Evolutionary conservation across 2,113 vertebrate species (phyloP).

Genomic region (Silurus asotus): DNA sequence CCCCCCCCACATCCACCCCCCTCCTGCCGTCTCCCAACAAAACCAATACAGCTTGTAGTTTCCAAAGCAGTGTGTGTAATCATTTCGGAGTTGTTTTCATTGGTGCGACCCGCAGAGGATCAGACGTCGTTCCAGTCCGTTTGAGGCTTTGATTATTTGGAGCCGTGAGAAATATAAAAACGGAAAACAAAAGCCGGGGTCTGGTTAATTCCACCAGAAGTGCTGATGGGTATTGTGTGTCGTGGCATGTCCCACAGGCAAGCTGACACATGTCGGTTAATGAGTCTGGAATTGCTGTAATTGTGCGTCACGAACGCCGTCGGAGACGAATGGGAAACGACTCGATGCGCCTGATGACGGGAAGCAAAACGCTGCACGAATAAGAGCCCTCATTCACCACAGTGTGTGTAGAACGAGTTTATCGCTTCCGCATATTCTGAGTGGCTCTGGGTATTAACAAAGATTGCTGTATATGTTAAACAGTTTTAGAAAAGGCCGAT

Average conservation of each 20-base stretch:
- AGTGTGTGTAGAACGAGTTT: background rate
- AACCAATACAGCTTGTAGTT: background rate
- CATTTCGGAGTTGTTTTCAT: constrained; percentile 30
- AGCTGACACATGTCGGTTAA: constrained; percentile 29
- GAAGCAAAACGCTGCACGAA: background rate
- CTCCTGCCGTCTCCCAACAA: background rate
- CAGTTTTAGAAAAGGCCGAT: background rate
- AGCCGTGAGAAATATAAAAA: constrained; percentile 7
- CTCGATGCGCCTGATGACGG: background rate
- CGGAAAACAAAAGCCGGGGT: background rate
- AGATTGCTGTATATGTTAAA: background rate
- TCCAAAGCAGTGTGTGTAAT: constrained; percentile 28
- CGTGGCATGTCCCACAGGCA: constrained; percentile 22
- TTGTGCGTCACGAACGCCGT: background rate
- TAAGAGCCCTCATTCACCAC: no score
- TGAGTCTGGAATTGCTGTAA: constrained; percentile 22
- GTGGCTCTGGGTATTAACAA: background rate
- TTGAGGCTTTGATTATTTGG: constrained; percentile 40
- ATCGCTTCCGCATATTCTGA: background rate
- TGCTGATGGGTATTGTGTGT: constrained; percentile 34
- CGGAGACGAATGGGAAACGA: background rate
- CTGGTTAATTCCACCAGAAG: constrained; percentile 33
- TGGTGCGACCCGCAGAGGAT: background rate
- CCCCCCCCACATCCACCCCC: no score
- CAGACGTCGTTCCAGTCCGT: constrained; percentile 18